Evolutionary conservation across 2,888 invertebrate species (phyloP), one percentile per base, ranked within the genome.

Genomic region (Clistopyga incitator): DNA sequence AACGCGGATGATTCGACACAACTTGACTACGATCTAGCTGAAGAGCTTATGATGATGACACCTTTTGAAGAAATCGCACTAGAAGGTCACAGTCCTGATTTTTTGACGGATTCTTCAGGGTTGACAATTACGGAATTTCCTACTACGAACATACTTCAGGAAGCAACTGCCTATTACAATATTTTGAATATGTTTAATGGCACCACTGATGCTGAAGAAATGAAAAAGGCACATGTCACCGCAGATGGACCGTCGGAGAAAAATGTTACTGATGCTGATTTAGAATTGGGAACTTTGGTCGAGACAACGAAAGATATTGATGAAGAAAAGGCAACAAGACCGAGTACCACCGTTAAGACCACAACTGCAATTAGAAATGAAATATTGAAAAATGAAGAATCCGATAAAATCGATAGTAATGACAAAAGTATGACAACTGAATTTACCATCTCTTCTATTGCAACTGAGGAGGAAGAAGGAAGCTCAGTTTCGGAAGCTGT

Each of bases 1-100:
- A 47, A 38, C 0, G 15, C 52, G 47, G 52, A 52, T 38, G 47
- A 50, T 23, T 10, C 61, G 18, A n/a, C 20, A 6, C n/a, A 65
- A 3, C 25, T 78, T 23, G 84, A 84, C 25, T 65, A 67, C 4
- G 59, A 76, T 1, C 1, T 71, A 11, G 71, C 71, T 11, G 23
- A 76, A 4, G 65, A 71, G 61, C 67, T 81, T 34, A 38, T 42
- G 34, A 25, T 67, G 23, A 23, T 64, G 11, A 61, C 78, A 4
- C 61, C 84, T 0, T 25, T 65, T 13, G 68, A 72, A 50, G 84
- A 79, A 23, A 54, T 45, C 1, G 45, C 45, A 4, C 75, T 29
- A 23, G n/a, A 52, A 3, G 6, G 10, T 20, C 6, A 47, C 61
- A 20, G 34, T 3, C 23, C 42, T 3, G 42, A 13, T 23, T 56